Percentiles rank a stretch among this genome's conserved stretches.
These are phyloP conservation scores for Poeciliopsis presidionis DNA, from an alignment of 2,797 vertebrate genomes.

Conservation along the genomic window DNA sequence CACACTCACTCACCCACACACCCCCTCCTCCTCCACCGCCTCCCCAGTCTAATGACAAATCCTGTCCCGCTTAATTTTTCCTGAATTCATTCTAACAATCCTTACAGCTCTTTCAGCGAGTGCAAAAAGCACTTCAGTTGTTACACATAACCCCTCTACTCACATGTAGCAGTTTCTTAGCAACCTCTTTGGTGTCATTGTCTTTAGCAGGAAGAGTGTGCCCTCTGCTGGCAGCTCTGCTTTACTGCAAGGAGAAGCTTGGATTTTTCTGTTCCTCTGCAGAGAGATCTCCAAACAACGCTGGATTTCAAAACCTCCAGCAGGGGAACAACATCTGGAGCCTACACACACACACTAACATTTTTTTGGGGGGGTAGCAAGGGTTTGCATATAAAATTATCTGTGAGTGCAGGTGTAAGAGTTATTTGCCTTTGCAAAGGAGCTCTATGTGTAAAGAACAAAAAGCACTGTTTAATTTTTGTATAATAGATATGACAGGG, in stretches of 20 bases:
- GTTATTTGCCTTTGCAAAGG: constrained; percentile 62
- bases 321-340: constrained; percentile 6
- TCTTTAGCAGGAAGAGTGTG: constrained; percentile 23
- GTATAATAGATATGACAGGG: constrained; percentile 53
- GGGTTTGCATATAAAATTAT: constrained; percentile 48
- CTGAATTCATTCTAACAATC: constrained; percentile 32
- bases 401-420: constrained; percentile 61
- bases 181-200: constrained; percentile 17
- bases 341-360: constrained; percentile 24
- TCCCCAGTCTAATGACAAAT: constrained; percentile 90
- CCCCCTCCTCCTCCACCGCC: constrained; percentile 87
- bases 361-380: not conserved
- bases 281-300: constrained; percentile 45
- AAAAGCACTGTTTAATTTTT: constrained; percentile 68
- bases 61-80: constrained; percentile 88
- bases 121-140: constrained; percentile 51
- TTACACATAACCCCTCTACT: constrained; percentile 45
- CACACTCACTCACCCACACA: constrained; percentile 82
- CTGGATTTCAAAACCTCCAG: constrained; percentile 41
- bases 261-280: constrained; percentile 32
- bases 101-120: constrained; percentile 41
- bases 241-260: constrained; percentile 34
- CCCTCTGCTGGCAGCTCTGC: constrained; percentile 54
- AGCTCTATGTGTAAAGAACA: constrained; percentile 60
- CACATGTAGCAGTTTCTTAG: constrained; percentile 68